Evolutionary conservation across 2,797 vertebrate species (phyloP).

Genomic region (Notamacropus eugenii): DNA sequence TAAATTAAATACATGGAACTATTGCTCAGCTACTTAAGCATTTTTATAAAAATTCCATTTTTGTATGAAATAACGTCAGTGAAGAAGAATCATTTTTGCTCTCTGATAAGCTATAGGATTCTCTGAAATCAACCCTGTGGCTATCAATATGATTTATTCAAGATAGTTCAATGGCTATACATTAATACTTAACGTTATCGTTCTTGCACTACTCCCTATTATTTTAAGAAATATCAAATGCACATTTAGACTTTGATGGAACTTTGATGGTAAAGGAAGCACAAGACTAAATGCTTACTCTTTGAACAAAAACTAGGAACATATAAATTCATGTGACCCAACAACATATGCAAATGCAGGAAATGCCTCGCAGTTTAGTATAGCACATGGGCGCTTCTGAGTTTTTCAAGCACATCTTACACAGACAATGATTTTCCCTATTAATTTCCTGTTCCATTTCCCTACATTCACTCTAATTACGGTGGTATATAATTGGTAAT

Average conservation of each 20-base stretch:
- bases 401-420: slow-evolving; percentile 33
- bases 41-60: slow-evolving; percentile 2
- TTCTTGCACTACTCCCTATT: not conserved
- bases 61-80: slow-evolving; percentile 22
- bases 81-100: slow-evolving; percentile 18
- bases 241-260: slow-evolving; percentile 12
- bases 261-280: slow-evolving; percentile 46
- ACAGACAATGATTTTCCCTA: slow-evolving; percentile 66
- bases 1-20: not conserved
- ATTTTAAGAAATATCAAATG: slow-evolving; percentile 45
- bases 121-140: slow-evolving; percentile 35
- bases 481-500: slow-evolving; percentile 74
- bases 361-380: slow-evolving; percentile 33
- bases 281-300: not conserved
- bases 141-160: slow-evolving; percentile 38
- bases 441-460: slow-evolving; percentile 76
- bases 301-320: slow-evolving; percentile 54
- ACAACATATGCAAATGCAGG: slow-evolving; percentile 26
- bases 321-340: slow-evolving; percentile 44
- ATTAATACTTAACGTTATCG: slow-evolving; percentile 25
- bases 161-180: slow-evolving; percentile 17
- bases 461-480: slow-evolving; percentile 78
- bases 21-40: not conserved
- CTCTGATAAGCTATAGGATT: slow-evolving; percentile 23
- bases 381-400: slow-evolving; percentile 36